These are phyloP conservation scores for Melanogrammus aeglefinus DNA, from an alignment of 2,797 vertebrate species.

Conservation along the genomic window DNA sequence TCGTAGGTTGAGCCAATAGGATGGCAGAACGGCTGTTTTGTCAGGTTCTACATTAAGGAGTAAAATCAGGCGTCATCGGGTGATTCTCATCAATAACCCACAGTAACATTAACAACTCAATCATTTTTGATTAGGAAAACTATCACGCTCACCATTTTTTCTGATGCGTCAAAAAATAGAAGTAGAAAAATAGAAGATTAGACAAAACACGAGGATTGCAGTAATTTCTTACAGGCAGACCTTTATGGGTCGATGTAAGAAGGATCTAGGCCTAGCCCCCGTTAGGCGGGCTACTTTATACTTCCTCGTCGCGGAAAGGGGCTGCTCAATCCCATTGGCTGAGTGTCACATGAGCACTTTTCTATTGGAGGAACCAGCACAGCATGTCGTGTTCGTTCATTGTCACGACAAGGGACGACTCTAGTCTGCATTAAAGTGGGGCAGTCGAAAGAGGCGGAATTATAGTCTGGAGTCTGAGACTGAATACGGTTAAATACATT, in stretches of 20 bases:
- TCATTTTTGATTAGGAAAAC: background rate
- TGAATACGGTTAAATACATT: background rate
- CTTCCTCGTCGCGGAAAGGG: background rate
- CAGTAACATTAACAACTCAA: background rate
- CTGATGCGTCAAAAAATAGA: background rate
- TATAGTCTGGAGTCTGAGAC: background rate
- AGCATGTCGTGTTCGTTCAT: background rate
- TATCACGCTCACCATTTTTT: background rate
- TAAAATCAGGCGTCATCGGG: background rate
- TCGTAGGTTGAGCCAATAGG: background rate
- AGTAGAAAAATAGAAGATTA: background rate
- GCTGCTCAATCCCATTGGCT: background rate
- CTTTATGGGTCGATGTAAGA: conserved; percentile 3
- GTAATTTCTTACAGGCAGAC: background rate
- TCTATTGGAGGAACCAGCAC: background rate
- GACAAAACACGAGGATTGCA: background rate
- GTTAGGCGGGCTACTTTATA: background rate
- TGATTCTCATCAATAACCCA: conserved; percentile 1
- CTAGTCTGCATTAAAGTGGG: background rate
- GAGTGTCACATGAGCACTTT: background rate
- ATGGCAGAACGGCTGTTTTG: background rate
- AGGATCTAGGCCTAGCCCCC: background rate
- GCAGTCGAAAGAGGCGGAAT: background rate
- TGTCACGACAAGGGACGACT: background rate
- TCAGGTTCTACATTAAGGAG: background rate